A percentile compares a stretch with the other conserved stretches of the same genome.
Conservation (phyloP, 2,113 vertebrate species). For the Corydoras maculifer region DNA sequence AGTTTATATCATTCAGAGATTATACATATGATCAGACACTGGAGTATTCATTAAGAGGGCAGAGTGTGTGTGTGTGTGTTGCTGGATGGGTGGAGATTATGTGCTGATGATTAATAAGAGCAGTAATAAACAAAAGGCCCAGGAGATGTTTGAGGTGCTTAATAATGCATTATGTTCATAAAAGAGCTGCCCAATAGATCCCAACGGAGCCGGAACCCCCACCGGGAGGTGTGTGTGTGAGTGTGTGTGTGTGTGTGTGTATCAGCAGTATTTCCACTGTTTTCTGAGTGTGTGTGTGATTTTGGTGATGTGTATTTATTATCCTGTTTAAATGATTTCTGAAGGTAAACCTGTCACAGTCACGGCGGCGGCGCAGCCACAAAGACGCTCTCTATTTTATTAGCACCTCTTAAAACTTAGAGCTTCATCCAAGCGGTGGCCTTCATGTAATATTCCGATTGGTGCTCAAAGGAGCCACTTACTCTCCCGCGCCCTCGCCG, state of each 20-base stretch:
- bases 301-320: no score
- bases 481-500: slow-evolving; percentile 19
- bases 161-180: slow-evolving; percentile 81
- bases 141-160: slow-evolving; percentile 77
- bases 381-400: background rate
- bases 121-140: slow-evolving; percentile 76
- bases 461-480: slow-evolving; percentile 26
- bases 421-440: slow-evolving; percentile 20
- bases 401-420: background rate
- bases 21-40: slow-evolving; percentile 42
- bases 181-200: slow-evolving; percentile 67
- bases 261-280: background rate
- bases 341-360: background rate
- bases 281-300: background rate
- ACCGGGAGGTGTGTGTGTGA: slow-evolving; percentile 54
- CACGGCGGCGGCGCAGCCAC: background rate
- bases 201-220: slow-evolving; percentile 60
- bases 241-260: slow-evolving; percentile 28
- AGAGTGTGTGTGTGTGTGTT: slow-evolving; percentile 16
- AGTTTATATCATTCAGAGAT: no score
- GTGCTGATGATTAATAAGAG: slow-evolving; percentile 76
- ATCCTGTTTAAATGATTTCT: background rate
- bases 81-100: slow-evolving; percentile 65
- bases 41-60: slow-evolving; percentile 17
- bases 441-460: slow-evolving; percentile 25